Evolutionary conservation across 2,888 invertebrate genomes (phyloP).

Genomic region (Terebella lapidaria): DNA sequence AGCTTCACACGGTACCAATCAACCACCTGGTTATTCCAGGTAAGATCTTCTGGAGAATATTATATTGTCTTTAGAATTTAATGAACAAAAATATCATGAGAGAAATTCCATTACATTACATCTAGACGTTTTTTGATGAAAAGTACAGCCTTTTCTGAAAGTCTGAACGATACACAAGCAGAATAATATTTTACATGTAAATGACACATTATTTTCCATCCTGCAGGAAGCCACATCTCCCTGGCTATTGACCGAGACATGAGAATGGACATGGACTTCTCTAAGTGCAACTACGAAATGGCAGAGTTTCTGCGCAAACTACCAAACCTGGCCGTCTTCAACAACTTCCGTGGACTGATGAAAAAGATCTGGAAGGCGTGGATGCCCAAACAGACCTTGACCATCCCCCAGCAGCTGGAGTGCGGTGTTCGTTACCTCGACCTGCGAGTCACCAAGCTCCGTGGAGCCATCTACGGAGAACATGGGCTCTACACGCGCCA

Average conservation of each 20-base stretch:
- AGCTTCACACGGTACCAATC: conserved; percentile 21
- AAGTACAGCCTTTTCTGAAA: too few species aligned
- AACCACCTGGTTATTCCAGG: conserved; percentile 25
- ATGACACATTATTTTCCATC: too few species aligned
- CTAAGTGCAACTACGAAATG: conserved; percentile 29
- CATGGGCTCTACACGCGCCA: conserved; percentile 48
- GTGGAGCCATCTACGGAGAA: conserved; percentile 37
- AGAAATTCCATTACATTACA: too few species aligned
- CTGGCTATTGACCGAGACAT: conserved; percentile 28
- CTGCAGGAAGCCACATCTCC: conserved; percentile 26
- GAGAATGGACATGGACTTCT: conserved; percentile 27
- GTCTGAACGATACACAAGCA: too few species aligned
- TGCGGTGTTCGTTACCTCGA: conserved; percentile 72
- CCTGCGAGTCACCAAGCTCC: conserved; percentile 69
- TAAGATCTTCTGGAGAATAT: too few species aligned
- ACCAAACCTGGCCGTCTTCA: conserved; percentile 27
- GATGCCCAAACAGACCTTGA: conserved; percentile 64
- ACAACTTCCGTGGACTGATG: conserved; percentile 27
- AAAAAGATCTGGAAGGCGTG: conserved; percentile 28
- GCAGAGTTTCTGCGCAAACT: conserved; percentile 27
- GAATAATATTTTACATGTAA: too few species aligned
- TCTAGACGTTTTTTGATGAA: too few species aligned
- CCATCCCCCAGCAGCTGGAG: conserved; percentile 67
- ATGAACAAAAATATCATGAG: too few species aligned
- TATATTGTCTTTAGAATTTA: too few species aligned